Evolutionary conservation across 1,140 invertebrate species (phyloP), one percentile per base, ranked within the genome.

Genomic region (Brachionus calyciflorus): DNA sequence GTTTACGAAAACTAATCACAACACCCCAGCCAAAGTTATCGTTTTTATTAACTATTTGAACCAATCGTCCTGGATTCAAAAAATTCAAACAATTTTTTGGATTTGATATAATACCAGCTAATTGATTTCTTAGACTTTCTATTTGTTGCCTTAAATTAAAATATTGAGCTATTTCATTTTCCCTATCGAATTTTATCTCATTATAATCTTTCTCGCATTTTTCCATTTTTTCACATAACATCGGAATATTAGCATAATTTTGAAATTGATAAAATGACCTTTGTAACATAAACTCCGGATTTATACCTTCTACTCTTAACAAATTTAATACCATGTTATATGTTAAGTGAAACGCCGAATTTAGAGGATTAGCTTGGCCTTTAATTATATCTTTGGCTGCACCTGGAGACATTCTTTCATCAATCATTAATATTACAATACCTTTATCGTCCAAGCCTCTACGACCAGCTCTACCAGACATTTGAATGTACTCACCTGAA

Each of bases 301-400:
- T 99, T 76, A 99, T 98, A 87, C 98, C 96, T 86, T 99, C 96
- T 5, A 99, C 97, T 82, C 89, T 79, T 41, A 99, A 85, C 77
- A 99, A 86, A 88, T 99, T 99, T 7, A 99, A 85, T 9, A 99
- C 94, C 97, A 99, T 99, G 83, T 99, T 99, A 83, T 99, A 99
- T 0, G 96, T 99, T 53, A 99, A 87, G 86, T 98, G 96, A 85
- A 99, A 99, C 0, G 96, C 96, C 1, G 94, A 98, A 85, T 99
- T 98, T 30, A 99, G 91, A 0, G 94, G 91, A 87, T 99, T 96
- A 0, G 96, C 90, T 81, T 90, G 89, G 46, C 96, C 87, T 85
- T 96, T 93, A 1, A 98, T 89, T 78, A 98, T 91, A 51, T 90
- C 89, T 82, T 93, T 88, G 3, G 91, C 93, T 19, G 91, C 89